Evolutionary conservation across 2,113 vertebrate genomes (phyloP), one percentile per base, ranked within the genome.

Genomic region (Leptosomus discolor): DNA sequence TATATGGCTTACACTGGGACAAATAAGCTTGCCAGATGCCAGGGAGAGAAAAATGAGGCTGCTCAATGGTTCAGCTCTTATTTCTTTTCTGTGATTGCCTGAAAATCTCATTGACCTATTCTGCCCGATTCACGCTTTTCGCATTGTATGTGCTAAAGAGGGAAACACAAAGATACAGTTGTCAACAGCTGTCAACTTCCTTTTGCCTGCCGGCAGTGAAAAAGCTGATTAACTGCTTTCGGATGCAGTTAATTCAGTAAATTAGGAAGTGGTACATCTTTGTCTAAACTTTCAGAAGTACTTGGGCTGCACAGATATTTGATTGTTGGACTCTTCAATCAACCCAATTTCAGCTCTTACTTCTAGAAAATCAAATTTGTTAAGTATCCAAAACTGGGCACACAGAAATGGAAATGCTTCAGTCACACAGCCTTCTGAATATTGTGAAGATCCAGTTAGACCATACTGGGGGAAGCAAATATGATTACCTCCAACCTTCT

Each of bases 301-400:
- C 64, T 89, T 2, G 9, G 43, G 27, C 18, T 88, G 58, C 53
- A 30, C 0, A 2, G 54, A 7, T 88, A 65, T 73, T 92, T 76
- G 30, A 10, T 34, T 48, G 21, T 48, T 74, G 20, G 29, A 29
- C 21, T 46, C 19, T 57, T 88, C 51, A 61, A 30, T 54, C 46
- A 69, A 63, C 21, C 12, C 24, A 37, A 19, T 84, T 75, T 96
- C 41, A 78, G 60, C 34, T 91, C 41, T 68, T 63, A 20, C 17
- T 46, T 80, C 65, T 18, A 74, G 68, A 84, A 96, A 92, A 92
- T 74, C 23, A 87, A 37, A 89, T 91, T 58, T 87, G 11, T 78
- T 78, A 68, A 36, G 37, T 75, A 81, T 48, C 39, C 61, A 58
- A 82, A 92, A 81, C 29, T 29, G 46, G 23, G 30, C 34, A 74